These are phyloP conservation scores for Xiphorhynchus elegans DNA, from an alignment of 2,113 vertebrate species.

Conservation along the genomic window DNA sequence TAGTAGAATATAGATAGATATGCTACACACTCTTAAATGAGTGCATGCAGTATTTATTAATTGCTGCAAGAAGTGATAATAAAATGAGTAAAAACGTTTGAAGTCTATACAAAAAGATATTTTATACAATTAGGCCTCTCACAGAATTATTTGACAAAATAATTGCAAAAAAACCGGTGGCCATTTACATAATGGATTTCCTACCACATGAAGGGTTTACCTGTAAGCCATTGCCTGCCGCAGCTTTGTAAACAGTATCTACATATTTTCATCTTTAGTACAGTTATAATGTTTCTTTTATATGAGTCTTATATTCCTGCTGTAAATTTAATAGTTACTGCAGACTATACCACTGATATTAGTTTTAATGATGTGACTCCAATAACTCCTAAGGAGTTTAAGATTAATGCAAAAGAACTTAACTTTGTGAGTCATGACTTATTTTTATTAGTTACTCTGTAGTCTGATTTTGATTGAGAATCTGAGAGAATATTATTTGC, in stretches of 20 bases:
- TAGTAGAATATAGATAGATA: not conserved
- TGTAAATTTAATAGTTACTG: conserved; percentile 46
- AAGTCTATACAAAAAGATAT: not conserved
- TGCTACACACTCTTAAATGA: not conserved
- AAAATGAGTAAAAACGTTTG: not conserved
- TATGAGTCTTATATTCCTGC: not conserved
- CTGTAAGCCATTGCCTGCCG: not conserved
- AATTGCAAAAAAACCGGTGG: not conserved
- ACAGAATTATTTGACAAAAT: not conserved
- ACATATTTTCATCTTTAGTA: not conserved
- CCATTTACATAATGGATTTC: not conserved
- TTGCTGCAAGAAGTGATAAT: not conserved
- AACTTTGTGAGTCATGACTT: conserved; percentile 58
- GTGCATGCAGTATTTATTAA: not conserved
- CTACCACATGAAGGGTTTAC: not conserved
- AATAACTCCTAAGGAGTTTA: conserved; percentile 50
- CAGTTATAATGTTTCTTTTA: not conserved
- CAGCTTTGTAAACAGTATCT: conserved; percentile 11
- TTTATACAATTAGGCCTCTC: not conserved
- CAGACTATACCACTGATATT: conserved; percentile 1
- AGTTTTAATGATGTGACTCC: conserved; percentile 56
- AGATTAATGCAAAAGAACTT: conserved; percentile 60
- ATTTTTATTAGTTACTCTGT: conserved; percentile 45
- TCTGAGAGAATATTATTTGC: conserved; percentile 18
- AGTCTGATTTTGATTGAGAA: conserved; percentile 28